phyloP scores from a whole-genome alignment of 2,113 vertebrate genomes.

The Pomatorhinus ruficollis region DNA sequence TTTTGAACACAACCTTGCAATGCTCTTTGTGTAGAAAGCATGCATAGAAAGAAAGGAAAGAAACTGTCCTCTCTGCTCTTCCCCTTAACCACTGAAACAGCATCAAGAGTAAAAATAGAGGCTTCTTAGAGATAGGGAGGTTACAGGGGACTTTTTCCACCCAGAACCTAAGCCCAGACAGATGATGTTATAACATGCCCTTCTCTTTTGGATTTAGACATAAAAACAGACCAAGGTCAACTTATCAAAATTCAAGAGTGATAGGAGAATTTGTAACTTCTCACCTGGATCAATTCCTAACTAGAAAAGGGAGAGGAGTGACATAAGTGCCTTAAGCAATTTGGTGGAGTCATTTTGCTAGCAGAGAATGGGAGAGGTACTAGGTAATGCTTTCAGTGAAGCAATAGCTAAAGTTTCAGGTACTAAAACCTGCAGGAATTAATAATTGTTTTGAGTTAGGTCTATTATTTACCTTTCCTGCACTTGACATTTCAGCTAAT shows the following conservation, averaged over 20 bases:
- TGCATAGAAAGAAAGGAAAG: neutral
- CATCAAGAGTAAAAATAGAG: neutral
- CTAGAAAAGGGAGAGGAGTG: neutral
- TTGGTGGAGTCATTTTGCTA: neutral
- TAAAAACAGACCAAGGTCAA: neutral
- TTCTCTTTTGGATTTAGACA: neutral
- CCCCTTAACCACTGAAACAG: neutral
- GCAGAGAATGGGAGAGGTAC: neutral
- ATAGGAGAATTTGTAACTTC: neutral
- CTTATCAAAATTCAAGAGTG: neutral
- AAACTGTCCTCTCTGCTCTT: neutral
- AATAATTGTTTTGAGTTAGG: neutral
- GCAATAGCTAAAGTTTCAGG: neutral
- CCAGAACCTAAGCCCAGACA: neutral
- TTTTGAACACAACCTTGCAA: neutral
- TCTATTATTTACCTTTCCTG: neutral
- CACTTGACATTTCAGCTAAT: neutral
- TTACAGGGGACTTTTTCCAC: neutral
- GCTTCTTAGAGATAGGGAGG: neutral
- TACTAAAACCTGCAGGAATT: neutral
- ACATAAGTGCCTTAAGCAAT: neutral
- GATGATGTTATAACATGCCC: neutral
- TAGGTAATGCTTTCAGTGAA: neutral
- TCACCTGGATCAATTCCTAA: neutral
- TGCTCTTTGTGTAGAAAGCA: neutral